phyloP scores from a whole-genome alignment of 2,888 invertebrate species.

The Byasa hedistus region DNA sequence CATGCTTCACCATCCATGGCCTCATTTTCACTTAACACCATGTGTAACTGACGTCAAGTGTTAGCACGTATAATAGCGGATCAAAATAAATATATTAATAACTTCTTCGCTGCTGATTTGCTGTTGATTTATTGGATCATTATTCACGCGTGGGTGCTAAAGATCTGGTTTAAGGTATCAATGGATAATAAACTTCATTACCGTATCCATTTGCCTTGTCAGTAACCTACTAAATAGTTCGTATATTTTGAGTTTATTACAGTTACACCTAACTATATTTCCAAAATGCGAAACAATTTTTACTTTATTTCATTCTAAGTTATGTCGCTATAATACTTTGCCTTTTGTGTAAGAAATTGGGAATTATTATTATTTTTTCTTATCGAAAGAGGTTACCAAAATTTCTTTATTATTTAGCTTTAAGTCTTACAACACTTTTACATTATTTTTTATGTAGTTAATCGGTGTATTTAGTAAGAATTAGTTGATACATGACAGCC shows the following conservation, averaged over 20 bases:
- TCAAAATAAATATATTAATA: too few species aligned
- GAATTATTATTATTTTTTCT: not conserved
- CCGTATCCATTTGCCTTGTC: conserved; percentile 32
- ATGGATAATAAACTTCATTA: conserved; percentile 56
- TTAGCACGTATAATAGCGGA: too few species aligned
- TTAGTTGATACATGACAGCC: not conserved
- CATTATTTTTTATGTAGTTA: not conserved
- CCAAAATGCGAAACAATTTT: not conserved
- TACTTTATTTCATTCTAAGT: not conserved
- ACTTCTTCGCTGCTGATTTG: not conserved
- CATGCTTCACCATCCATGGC: too few species aligned
- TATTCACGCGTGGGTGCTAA: conserved; percentile 33
- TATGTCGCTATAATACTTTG: not conserved
- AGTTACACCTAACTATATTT: not conserved
- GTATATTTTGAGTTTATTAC: not conserved
- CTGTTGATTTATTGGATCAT: not conserved
- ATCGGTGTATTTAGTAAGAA: not conserved
- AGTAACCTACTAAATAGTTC: not conserved
- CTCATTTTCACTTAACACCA: too few species aligned
- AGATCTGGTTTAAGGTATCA: conserved; percentile 39
- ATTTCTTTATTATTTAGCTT: not conserved
- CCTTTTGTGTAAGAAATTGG: not conserved
- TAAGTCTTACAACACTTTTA: not conserved
- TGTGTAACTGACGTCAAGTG: too few species aligned
- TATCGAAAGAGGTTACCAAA: not conserved